A percentile compares a stretch with the other conserved stretches of the same genome.
phyloP scores from a whole-genome alignment of 2,797 vertebrate species.

The Gastrophryne carolinensis region DNA sequence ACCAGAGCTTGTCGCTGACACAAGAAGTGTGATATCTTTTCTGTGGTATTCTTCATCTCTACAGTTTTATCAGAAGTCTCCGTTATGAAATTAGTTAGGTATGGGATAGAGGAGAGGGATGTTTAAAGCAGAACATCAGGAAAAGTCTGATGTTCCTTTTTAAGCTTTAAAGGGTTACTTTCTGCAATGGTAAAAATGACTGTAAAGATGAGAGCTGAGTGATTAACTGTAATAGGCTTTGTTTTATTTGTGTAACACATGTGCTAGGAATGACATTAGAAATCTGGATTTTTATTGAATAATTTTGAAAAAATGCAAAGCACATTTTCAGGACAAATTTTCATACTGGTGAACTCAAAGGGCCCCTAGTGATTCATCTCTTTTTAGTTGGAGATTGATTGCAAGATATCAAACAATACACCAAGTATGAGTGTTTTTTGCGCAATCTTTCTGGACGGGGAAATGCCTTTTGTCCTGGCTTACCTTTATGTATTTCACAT shows the following conservation, averaged over 20 bases:
- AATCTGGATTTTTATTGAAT: neutral
- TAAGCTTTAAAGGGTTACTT: neutral
- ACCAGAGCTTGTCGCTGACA: constrained; percentile 24
- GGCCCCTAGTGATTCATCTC: neutral
- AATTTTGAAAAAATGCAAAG: neutral
- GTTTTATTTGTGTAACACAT: neutral
- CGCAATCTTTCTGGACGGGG: no score
- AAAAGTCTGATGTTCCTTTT: neutral
- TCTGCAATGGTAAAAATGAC: neutral
- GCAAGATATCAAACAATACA: neutral
- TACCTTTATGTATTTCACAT: no score
- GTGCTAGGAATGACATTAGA: neutral
- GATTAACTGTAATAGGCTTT: neutral
- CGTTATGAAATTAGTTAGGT: neutral
- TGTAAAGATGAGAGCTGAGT: neutral
- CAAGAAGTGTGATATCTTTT: neutral
- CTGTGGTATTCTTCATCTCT: neutral
- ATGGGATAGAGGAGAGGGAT: neutral
- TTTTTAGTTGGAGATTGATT: neutral
- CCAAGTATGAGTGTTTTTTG: neutral
- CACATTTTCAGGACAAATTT: neutral
- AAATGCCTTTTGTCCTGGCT: no score
- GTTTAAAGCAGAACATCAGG: no score
- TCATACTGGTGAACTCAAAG: neutral
- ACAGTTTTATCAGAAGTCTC: neutral